Base-by-base conservation (phyloP, 2,888 invertebrate species). In the Drosophila cyrtoloma region DNA sequence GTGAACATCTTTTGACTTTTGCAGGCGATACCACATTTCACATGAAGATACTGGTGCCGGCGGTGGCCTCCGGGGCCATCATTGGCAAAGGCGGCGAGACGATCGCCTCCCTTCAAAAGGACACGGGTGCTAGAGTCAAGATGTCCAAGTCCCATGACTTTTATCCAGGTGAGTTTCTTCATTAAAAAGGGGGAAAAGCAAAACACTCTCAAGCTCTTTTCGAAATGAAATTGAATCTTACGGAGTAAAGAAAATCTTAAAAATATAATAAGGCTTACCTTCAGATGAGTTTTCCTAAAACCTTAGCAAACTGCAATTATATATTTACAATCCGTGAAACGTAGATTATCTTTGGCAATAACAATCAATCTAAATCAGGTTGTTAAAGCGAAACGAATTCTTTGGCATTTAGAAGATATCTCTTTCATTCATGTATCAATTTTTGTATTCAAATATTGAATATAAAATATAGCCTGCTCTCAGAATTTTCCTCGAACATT, bases 51-150 rank as follows among this genome's bases (percentile, higher is more conserved):
- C 95, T 99, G 95, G 98, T 99, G 93, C 99, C 99, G 79, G 97
- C 98, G 81, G 97, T 97, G 94, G 99, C 99, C 88, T 99, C 99
- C 68, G 99, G 99, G 83, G 99, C 99, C 94, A 99, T 99, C 93
- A 99, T 99, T 94, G 99, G 99, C 92, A 99, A 99, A 94, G 99
- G 99, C 55, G 99, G 99, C 85, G 99, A 99, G 94, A 98, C 99
- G 71, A 99, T 99, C 94, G 98, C 99, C 90, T 98, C 98, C 93
- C 95, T 99, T 92, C 99, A 99, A 94, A 98, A 98, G 94, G 99
- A 99, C 94, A 97, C 98, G 63, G 98, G 98, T 89, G 99, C 99
- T 89, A 96, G 98, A 91, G 98, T 99, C 89, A 99, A 99, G 95
- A 99, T 99, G 99, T 99, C 99, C 91, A 99, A 99, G 94, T 98